Evolutionary conservation across 2,888 invertebrate species (phyloP), one percentile per base, ranked within the genome.

Genomic region (Druceiella hillmani): DNA sequence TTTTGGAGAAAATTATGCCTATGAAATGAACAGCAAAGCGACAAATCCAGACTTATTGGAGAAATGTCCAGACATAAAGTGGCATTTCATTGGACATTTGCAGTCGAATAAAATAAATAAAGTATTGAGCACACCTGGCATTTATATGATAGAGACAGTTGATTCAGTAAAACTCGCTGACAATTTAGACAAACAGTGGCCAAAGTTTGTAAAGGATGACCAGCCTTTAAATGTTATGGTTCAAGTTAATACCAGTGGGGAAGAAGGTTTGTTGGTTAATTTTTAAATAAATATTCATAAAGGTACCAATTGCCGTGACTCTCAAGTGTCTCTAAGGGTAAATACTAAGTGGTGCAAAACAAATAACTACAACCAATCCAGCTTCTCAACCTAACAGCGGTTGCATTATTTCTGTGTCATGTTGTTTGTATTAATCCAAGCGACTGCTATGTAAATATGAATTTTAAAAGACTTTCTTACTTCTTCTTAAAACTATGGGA

Each of bases 1-100:
- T 62, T 94, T 94, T 64, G 93, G 93, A 3, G 91, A 92, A 63
- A 92, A 92, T 62, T 92, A 92, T 62, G 87, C 90, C n/a, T 76
- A 82, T 50, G 86, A 86, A 59, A 57, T 93, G 20, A 70, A 75
- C 4, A 82, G 84, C 31, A 91, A 91, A 60, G 76, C 79, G 6
- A 62, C 56, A 16, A 66, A 78, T 57, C 55, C 68, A 2, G 65
- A 74, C 55, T 75, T 89, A 35, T 46, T 79, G 40, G 70, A 77
- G 40, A 67, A 76, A 50, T 92, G 90, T 57, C 76, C 78, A 30
- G 87, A 92, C 6, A 89, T 94, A 32, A 74, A 70, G 52, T 94
- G 93, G 92, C 93, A 94, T 64, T 89, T 86, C 49, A 93, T 94
- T 52, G 94, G 94, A 0, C 87, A 85, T 56, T 58, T 93, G 33